A percentile compares a stretch with the other conserved stretches of the same genome.
phyloP scores from a whole-genome alignment of 2,888 invertebrate genomes.

The Sphecodes monilicornis region DNA sequence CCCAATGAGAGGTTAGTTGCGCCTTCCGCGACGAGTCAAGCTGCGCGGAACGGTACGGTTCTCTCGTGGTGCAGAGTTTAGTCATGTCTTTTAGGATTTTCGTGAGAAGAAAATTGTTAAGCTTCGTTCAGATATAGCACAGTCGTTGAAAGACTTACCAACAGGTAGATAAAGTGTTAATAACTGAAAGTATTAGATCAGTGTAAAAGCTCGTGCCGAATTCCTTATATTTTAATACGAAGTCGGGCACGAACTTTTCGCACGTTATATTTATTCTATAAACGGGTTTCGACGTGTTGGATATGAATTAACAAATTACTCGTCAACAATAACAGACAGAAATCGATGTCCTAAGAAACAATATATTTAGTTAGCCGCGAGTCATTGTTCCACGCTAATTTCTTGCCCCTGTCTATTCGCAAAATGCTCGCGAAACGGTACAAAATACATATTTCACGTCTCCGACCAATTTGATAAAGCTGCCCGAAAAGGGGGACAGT shows the following conservation, averaged over 20 bases:
- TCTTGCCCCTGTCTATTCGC: not conserved
- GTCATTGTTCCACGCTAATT: constrained; percentile 27
- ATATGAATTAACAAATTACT: not conserved
- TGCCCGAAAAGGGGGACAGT: constrained; percentile 62
- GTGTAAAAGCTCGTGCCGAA: not conserved
- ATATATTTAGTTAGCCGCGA: not conserved
- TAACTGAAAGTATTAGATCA: not conserved
- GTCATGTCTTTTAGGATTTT: not conserved
- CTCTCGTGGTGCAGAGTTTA: no score
- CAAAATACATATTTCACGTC: constrained; percentile 64
- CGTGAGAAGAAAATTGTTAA: not conserved
- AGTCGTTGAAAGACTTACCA: not conserved
- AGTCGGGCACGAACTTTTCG: no score
- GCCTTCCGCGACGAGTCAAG: no score
- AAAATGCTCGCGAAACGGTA: constrained; percentile 39
- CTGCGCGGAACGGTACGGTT: no score
- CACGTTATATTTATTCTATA: no score
- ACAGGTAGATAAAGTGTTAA: constrained; percentile 1
- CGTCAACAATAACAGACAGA: not conserved
- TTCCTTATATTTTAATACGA: not conserved
- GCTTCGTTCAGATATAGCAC: not conserved
- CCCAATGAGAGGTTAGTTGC: no score
- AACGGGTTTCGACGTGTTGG: not conserved
- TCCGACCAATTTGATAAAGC: constrained; percentile 55
- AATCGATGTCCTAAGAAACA: not conserved